phyloP scores from a whole-genome alignment of 2,888 invertebrate species.

The Mythimna albipuncta region DNA sequence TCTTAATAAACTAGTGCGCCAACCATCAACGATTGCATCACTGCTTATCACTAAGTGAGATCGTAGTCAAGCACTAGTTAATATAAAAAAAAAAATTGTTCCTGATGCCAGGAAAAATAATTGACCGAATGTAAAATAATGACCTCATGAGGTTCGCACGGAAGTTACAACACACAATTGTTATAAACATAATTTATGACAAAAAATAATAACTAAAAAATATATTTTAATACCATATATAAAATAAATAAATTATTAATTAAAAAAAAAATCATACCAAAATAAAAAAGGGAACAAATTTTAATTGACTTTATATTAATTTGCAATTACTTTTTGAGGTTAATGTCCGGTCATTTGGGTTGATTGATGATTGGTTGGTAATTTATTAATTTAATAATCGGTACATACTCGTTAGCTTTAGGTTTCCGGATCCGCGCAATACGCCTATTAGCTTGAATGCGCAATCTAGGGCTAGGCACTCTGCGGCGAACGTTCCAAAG shows the following conservation, averaged over 20 bases:
- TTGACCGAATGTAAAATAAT: constrained; percentile 7
- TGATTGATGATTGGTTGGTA: constrained; percentile 7
- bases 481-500: neutral
- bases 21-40: too few relatives aligned
- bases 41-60: too few relatives aligned
- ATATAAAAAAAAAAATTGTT: neutral
- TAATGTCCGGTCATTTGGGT: constrained; percentile 23
- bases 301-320: constrained; percentile 41
- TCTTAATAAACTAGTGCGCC: too few relatives aligned
- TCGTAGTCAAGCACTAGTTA: too few relatives aligned
- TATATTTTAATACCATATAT: too few relatives aligned
- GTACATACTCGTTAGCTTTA: constrained; percentile 13
- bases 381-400: constrained; percentile 22
- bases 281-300: constrained; percentile 24
- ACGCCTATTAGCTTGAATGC: constrained; percentile 11
- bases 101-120: neutral
- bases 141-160: neutral
- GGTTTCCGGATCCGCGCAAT: constrained; percentile 22
- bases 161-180: neutral
- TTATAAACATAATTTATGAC: too few relatives aligned
- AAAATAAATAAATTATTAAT: too few relatives aligned
- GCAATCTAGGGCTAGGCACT: neutral
- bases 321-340: constrained; percentile 27
- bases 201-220: too few relatives aligned
- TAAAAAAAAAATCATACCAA: too few relatives aligned